Evolutionary conservation across 35 echinoderm and acorn worm genomes (phyloP).

Genomic region (Lytechinus variegatus): DNA sequence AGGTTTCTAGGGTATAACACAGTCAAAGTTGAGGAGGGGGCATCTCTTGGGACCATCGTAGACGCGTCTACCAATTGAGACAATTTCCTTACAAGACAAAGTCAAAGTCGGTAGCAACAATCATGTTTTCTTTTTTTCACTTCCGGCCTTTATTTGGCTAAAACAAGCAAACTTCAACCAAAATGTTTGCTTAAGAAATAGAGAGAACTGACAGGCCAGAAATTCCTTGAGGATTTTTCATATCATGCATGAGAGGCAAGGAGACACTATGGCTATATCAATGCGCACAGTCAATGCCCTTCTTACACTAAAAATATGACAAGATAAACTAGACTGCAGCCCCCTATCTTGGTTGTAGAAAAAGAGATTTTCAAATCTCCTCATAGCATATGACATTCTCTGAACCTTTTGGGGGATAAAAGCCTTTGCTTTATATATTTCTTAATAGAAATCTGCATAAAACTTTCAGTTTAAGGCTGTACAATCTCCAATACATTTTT

Average conservation of each 20-base stretch:
- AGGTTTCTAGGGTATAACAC: background rate
- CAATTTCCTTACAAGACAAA: conserved; percentile 13
- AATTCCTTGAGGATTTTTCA: background rate
- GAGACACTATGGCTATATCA: too few relatives aligned
- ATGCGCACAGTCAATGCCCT: too few relatives aligned
- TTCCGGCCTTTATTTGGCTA: conserved; percentile 17
- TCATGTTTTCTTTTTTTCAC: conserved; percentile 14
- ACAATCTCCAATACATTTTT: too few relatives aligned
- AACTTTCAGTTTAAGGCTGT: too few relatives aligned
- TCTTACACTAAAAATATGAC: too few relatives aligned
- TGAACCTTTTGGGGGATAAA: background rate
- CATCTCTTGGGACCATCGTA: background rate
- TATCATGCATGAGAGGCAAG: too few relatives aligned
- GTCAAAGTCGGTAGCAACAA: background rate
- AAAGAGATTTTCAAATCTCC: too few relatives aligned
- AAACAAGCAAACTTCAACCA: background rate
- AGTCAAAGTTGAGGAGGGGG: conserved; percentile 9
- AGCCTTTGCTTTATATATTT: background rate
- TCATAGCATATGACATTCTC: background rate
- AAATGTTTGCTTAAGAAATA: background rate
- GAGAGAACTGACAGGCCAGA: background rate
- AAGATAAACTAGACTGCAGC: background rate
- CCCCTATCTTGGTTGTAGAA: background rate
- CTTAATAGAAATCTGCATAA: too few relatives aligned
- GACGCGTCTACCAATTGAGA: conserved; percentile 9